These are phyloP conservation scores for Acrobasis suavella DNA, from an alignment of 2,888 invertebrate genomes.

Conservation along the genomic window DNA sequence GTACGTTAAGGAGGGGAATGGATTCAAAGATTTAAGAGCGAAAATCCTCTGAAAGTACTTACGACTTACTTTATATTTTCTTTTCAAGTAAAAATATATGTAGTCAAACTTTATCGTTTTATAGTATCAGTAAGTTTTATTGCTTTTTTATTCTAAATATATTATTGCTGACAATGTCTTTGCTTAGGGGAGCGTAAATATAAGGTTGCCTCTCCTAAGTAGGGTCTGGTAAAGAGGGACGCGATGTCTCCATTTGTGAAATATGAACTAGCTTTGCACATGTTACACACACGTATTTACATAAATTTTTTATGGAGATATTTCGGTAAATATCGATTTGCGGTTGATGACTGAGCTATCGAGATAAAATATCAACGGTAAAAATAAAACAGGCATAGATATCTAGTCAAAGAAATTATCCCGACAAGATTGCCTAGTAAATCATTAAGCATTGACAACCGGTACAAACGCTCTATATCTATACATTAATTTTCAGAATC, in stretches of 20 bases:
- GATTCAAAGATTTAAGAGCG: slow-evolving; percentile 59
- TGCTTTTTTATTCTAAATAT: slow-evolving; percentile 55
- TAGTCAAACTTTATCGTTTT: slow-evolving; percentile 40
- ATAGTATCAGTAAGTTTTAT: slow-evolving; percentile 38
- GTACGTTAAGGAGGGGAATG: slow-evolving; percentile 75
- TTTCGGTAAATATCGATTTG: too few relatives aligned
- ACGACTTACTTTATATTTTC: slow-evolving; percentile 41
- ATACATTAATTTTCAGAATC: too few relatives aligned
- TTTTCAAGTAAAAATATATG: slow-evolving; percentile 35
- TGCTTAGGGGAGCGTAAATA: slow-evolving; percentile 55
- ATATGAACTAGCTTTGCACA: slow-evolving; percentile 31
- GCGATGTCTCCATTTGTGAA: slow-evolving; percentile 38
- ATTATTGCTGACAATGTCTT: slow-evolving; percentile 62
- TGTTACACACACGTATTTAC: slow-evolving; percentile 24
- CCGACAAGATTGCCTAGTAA: too few relatives aligned
- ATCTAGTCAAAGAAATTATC: too few relatives aligned
- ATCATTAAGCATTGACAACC: too few relatives aligned
- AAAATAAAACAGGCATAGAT: too few relatives aligned
- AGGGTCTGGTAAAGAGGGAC: slow-evolving; percentile 39
- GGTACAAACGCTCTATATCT: too few relatives aligned
- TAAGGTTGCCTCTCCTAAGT: slow-evolving; percentile 46
- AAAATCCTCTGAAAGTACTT: slow-evolving; percentile 59
- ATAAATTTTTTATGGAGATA: too few relatives aligned
- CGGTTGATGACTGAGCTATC: too few relatives aligned
- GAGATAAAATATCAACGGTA: too few relatives aligned